Evolutionary conservation across 2,888 invertebrate genomes (phyloP), one percentile per base, ranked within the genome.

Genomic region (Cheilosia scutellata): DNA sequence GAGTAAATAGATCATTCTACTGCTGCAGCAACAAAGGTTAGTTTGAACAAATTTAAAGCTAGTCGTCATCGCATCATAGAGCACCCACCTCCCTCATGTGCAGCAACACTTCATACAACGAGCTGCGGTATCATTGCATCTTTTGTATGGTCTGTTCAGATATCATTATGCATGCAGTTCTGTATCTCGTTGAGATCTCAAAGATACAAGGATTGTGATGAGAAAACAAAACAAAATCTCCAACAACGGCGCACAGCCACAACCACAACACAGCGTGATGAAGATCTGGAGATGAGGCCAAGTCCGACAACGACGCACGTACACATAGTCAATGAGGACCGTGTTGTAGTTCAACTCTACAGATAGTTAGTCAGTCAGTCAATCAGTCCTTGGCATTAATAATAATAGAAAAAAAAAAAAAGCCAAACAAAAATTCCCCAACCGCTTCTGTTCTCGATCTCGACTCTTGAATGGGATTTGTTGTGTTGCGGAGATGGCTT

Each of bases 361-460:
- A 63, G 53, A 62, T 53, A 72, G 16, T 77, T 16, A 47, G 71
- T 37, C 53, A 65, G 58, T 72, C 60, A 77, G 62, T 74, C 78
- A 82, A 68, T 68, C 78, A 83, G 72, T 74, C 83, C 78, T 78
- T 78, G 78, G 66, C 58, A 78, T 78, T 82, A 72, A 79, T 65
- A 62, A 47, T 47, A 4, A 16, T n/a, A n/a, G n/a, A 13, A 62
- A 51, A 57, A 49, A 16, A 27, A 49, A 40, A n/a, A 5, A 4
- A 40, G 1, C 13, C n/a, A 6, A 9, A 40, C 13, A 20, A 72
- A 20, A 53, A 68, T n/a, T 55, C 33, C 29, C 9, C 29, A 66
- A 47, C 16, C 55, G 80, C 75, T 68, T 75, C 70, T 70, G 62
- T 80, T 75, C 27, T 33, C 57, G 44, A 20, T 75, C 27, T 33